Base-by-base conservation (phyloP, 2,113 vertebrate species). In the Donacobius atricapilla region DNA sequence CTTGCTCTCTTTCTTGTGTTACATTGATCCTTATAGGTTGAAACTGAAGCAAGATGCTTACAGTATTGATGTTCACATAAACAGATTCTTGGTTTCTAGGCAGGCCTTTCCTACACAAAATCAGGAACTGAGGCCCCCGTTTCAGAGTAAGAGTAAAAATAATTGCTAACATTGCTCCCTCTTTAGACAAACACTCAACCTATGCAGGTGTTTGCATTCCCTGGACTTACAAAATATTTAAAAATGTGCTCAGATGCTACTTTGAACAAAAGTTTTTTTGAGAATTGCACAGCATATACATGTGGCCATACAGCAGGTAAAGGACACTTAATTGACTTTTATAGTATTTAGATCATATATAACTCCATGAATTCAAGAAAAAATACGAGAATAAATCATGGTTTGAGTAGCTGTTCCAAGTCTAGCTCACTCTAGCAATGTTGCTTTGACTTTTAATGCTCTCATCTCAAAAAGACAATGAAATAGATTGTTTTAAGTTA, bases 101-200 rank as follows among this genome's bases (percentile, higher is more conserved):
- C 7, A 92, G 75, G 44, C 5, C 9, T 28, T 83, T 71, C 37
- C 42, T 53, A 22, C 6, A 51, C 1, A 3, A 77, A 89, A 57
- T 42, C n/a, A 45, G 66, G 30, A 89, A 44, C 35, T 31, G 10
- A 75, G n/a, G 17, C 42, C 14, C 13, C 6, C 35, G 6, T 56
- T 44, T 45, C 44, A 76, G 57, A 64, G 28, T 25, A 69, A 83
- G 13, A 75, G 45, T 4, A 18, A 76, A 91, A 96, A 90, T 16
- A 42, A 47, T n/a, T 0, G 0, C 14, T n/a, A 64, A n/a, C 3
- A 35, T 7, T 8, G 15, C 12, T 73, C 7, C 13, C 3, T 56
- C 60, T 54, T 75, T 15, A 71, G 44, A 75, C 5, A 87, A 83
- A 31, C 13, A 76, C 71, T 31, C 33, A 35, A 85, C 56, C 14